Percentiles rank a stretch among this genome's conserved stretches.
These are phyloP conservation scores for Forficula auricularia DNA, from an alignment of 1,140 invertebrate species.

Conservation along the genomic window DNA sequence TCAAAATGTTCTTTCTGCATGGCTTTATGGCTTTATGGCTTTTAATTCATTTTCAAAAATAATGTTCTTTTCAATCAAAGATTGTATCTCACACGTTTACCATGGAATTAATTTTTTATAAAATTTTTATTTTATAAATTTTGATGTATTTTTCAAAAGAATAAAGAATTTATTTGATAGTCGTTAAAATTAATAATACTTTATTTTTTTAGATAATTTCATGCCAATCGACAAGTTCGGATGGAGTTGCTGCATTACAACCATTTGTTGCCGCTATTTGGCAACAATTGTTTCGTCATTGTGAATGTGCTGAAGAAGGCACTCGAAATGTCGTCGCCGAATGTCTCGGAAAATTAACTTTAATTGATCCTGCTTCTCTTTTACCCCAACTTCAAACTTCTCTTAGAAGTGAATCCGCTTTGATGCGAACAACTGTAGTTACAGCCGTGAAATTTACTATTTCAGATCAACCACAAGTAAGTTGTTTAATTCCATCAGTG, in stretches of 20 bases:
- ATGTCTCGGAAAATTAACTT: conserved; percentile 89
- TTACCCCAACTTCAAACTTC: conserved; percentile 63
- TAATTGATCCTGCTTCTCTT: conserved; percentile 76
- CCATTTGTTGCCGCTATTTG: conserved; percentile 80
- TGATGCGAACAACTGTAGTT: conserved; percentile 90
- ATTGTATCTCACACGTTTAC: too few relatives aligned
- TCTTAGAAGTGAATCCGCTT: conserved; percentile 55
- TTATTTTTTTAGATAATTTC: conserved; percentile 82
- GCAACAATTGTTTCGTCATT: conserved; percentile 77
- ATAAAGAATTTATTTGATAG: too few relatives aligned
- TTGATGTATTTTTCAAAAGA: too few relatives aligned
- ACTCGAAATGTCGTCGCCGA: conserved; percentile 96
- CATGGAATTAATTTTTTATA: too few relatives aligned
- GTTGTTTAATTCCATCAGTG: not conserved
- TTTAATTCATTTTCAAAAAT: too few relatives aligned
- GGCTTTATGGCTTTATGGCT: too few relatives aligned
- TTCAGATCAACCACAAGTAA: conserved; percentile 54
- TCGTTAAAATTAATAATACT: too few relatives aligned
- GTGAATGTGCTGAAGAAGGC: conserved; percentile 90
- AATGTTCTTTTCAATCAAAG: too few relatives aligned
- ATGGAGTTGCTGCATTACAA: conserved; percentile 58
- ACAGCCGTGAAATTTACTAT: conserved; percentile 97
- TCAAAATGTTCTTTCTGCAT: too few relatives aligned
- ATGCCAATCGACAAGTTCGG: conserved; percentile 59
- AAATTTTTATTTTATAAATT: too few relatives aligned